phyloP scores from a whole-genome alignment of 2,113 vertebrate genomes.

The Mus pahari region DNA sequence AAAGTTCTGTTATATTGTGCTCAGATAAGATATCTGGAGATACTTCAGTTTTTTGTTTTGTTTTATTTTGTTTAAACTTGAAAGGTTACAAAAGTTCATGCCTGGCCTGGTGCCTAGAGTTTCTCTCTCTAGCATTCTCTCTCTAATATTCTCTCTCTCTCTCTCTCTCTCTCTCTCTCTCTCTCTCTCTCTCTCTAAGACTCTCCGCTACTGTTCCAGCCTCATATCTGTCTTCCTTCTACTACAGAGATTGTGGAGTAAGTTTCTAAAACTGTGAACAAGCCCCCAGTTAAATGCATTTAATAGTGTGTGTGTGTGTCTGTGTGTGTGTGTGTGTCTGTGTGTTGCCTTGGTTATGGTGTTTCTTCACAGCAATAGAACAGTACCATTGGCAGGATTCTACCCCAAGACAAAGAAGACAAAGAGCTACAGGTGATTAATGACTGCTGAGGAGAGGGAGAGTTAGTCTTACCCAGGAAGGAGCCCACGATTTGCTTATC shows the following conservation, averaged over 20 bases:
- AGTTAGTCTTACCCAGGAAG: not conserved
- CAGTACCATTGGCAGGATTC: not conserved
- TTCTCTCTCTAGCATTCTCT: no score
- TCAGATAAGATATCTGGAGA: no score
- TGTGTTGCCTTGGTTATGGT: no score
- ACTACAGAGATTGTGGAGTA: no score
- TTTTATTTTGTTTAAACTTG: not conserved
- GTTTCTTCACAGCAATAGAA: no score
- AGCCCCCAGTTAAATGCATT: no score
- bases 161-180: not conserved
- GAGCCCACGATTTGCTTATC: not conserved
- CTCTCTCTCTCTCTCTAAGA: not conserved
- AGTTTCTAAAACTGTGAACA: no score
- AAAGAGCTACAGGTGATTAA: not conserved
- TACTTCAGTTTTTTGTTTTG: not conserved
- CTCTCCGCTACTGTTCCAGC: not conserved
- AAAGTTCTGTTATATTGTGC: not conserved
- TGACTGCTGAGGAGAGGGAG: not conserved
- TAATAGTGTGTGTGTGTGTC: no score
- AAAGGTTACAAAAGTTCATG: not conserved
- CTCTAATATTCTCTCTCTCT: not conserved
- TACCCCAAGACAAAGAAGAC: not conserved
- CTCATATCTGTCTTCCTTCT: not conserved
- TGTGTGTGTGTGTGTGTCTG: no score
- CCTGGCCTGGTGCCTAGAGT: not conserved